Percentiles rank a stretch among this genome's conserved stretches.
These are phyloP conservation scores for Drosophila kanekoi DNA, from an alignment of 2,888 invertebrate genomes.

Conservation along the genomic window DNA sequence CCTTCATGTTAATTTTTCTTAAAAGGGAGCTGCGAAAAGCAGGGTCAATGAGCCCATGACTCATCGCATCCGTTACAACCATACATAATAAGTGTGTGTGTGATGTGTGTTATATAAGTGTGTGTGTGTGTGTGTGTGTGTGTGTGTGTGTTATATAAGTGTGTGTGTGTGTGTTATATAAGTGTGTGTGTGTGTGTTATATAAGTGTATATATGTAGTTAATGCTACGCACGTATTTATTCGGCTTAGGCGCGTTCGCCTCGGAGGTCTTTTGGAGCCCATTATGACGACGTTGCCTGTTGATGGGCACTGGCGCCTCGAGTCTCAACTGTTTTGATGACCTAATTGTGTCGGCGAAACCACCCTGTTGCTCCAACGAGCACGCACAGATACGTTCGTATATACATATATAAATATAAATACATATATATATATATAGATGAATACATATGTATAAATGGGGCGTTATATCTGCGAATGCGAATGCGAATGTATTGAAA, in stretches of 20 bases:
- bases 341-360: constrained; percentile 50
- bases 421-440: background rate
- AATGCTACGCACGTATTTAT: background rate
- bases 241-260: constrained; percentile 17
- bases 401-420: constrained; percentile 2
- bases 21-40: constrained; percentile 13
- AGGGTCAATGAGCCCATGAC: constrained; percentile 30
- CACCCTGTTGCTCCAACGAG: constrained; percentile 42
- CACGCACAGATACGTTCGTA: background rate
- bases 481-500: background rate
- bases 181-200: no score
- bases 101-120: background rate
- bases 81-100: background rate
- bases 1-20: background rate
- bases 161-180: background rate
- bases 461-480: background rate
- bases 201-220: background rate
- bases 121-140: no score
- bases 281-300: constrained; percentile 45
- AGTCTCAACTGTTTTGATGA: constrained; percentile 52
- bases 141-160: no score
- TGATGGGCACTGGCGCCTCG: constrained; percentile 46
- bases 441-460: background rate
- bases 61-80: constrained; percentile 26
- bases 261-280: constrained; percentile 12